phyloP scores from a whole-genome alignment of 2,888 invertebrate species.

The Disparrhopalites patrizii region DNA sequence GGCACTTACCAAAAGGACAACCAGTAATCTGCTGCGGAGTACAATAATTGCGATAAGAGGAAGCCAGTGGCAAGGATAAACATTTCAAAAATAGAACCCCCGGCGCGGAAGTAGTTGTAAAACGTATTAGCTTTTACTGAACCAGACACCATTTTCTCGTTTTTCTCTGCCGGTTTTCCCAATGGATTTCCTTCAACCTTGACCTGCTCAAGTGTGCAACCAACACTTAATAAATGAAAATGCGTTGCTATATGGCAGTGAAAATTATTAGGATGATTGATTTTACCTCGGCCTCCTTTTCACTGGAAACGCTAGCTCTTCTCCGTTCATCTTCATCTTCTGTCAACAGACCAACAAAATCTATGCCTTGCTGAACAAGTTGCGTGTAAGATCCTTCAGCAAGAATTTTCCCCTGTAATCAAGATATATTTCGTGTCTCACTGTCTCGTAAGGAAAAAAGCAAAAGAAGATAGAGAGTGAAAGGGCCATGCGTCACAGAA shows the following conservation, averaged over 20 bases:
- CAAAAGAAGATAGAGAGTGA: too few relatives aligned
- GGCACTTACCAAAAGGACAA: slow-evolving; percentile 52
- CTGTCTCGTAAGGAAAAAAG: too few relatives aligned
- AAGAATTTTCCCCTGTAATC: slow-evolving; percentile 55
- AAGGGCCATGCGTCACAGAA: too few relatives aligned
- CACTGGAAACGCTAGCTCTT: slow-evolving; percentile 19
- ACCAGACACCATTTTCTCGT: slow-evolving; percentile 45
- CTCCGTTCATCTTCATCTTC: slow-evolving; percentile 50
- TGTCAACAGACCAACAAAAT: slow-evolving; percentile 50
- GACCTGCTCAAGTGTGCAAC: not conserved
- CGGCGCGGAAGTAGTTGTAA: slow-evolving; percentile 40
- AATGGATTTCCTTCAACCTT: not conserved
- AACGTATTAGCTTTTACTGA: slow-evolving; percentile 53
- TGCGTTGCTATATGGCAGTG: not conserved
- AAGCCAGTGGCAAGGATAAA: slow-evolving; percentile 52
- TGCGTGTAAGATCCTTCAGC: slow-evolving; percentile 61
- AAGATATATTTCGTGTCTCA: too few relatives aligned
- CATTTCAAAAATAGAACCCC: not conserved
- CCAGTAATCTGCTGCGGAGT: slow-evolving; percentile 53
- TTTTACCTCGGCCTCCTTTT: not conserved
- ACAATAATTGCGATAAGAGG: slow-evolving; percentile 51
- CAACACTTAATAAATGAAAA: not conserved
- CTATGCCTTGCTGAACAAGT: slow-evolving; percentile 52
- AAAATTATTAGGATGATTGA: not conserved
- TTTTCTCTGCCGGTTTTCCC: not conserved